Percentiles rank a stretch among this genome's conserved stretches.
These are phyloP conservation scores for Helicoverpa assulta DNA, from an alignment of 2,888 invertebrate genomes.

Conservation along the genomic window DNA sequence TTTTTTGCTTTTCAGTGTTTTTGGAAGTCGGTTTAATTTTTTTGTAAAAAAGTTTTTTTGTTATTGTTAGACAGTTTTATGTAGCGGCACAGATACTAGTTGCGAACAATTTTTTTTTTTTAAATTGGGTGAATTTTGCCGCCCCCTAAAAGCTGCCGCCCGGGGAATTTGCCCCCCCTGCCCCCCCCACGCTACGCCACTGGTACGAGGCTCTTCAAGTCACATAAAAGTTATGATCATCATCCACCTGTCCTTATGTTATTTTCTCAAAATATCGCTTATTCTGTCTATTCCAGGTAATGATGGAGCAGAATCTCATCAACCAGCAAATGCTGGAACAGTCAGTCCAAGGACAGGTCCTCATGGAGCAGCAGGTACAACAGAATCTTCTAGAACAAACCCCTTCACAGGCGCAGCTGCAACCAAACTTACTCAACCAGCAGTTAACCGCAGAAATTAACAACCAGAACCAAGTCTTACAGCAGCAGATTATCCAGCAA, in stretches of 20 bases:
- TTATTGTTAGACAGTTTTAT: too few species aligned
- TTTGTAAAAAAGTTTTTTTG: too few species aligned
- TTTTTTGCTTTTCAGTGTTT: too few species aligned
- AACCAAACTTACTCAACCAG: conserved; percentile 78
- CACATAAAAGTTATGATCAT: neutral
- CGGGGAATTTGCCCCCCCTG: too few species aligned
- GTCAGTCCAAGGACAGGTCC: conserved; percentile 77
- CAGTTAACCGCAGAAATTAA: conserved; percentile 82
- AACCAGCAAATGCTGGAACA: conserved; percentile 87
- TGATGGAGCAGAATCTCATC: conserved; percentile 87
- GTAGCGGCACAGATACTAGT: too few species aligned
- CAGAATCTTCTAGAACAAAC: conserved; percentile 76
- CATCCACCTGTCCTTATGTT: too few species aligned
- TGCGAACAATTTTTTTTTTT: too few species aligned
- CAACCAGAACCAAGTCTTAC: conserved; percentile 87
- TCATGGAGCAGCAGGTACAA: conserved; percentile 81
- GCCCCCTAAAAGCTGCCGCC: too few species aligned
- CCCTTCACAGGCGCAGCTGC: conserved; percentile 76
- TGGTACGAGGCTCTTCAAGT: neutral
- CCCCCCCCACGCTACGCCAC: too few species aligned
- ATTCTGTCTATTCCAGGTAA: conserved; percentile 67
- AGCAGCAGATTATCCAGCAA: conserved; percentile 88
- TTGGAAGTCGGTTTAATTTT: too few species aligned
- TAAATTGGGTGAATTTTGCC: too few species aligned
- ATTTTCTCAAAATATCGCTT: too few species aligned